These are phyloP conservation scores for Malurus leucopterus DNA, from an alignment of 2,797 vertebrate genomes.

Conservation along the genomic window DNA sequence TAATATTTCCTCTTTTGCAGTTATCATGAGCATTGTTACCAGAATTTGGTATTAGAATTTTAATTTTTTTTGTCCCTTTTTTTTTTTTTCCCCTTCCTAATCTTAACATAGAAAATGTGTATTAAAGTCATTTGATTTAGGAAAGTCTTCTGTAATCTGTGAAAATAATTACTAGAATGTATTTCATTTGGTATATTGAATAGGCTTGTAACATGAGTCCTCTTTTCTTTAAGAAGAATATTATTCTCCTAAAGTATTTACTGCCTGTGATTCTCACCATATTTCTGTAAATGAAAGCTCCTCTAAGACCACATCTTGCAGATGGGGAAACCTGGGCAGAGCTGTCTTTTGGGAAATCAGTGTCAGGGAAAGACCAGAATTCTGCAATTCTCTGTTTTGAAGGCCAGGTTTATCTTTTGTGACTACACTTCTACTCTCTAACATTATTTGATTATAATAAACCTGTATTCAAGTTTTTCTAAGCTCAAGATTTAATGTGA, in stretches of 20 bases:
- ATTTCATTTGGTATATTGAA: neutral
- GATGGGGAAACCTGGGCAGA: neutral
- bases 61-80: neutral
- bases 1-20: neutral
- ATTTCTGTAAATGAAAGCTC: neutral
- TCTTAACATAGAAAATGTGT: neutral
- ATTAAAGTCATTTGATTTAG: neutral
- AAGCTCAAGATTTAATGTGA: neutral
- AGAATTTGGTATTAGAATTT: constrained; percentile 18
- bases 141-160: neutral
- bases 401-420: neutral
- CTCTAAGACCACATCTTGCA: neutral
- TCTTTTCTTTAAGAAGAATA: neutral
- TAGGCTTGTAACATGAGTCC: neutral
- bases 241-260: neutral
- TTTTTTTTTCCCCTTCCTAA: accelerated
- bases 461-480: neutral
- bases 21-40: neutral
- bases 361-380: neutral
- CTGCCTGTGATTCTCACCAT: neutral
- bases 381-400: neutral
- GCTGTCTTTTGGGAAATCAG: neutral
- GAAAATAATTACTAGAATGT: constrained; percentile 1
- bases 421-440: neutral
- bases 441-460: neutral